phyloP scores from a whole-genome alignment of 1,140 invertebrate species.

The Musca domestica region DNA sequence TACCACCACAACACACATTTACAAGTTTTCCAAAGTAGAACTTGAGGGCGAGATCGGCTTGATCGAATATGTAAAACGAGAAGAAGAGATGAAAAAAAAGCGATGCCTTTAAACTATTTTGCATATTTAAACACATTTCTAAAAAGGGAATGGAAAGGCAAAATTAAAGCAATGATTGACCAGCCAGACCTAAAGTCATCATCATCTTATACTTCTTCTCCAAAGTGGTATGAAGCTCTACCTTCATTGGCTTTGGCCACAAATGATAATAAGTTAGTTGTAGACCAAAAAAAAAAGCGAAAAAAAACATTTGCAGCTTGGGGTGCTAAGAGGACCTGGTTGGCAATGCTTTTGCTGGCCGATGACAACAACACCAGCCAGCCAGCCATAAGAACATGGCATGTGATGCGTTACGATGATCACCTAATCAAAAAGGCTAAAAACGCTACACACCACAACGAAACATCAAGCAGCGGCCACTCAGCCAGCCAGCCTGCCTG shows the following conservation, averaged over 20 bases:
- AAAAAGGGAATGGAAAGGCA: too few relatives aligned
- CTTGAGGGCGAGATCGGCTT: background rate
- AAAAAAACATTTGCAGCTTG: too few relatives aligned
- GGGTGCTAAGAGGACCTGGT: background rate
- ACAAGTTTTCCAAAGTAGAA: conserved; percentile 20
- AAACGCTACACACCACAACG: conserved; percentile 24
- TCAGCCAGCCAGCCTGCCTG: too few relatives aligned
- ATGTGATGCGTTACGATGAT: conserved; percentile 31
- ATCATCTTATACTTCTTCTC: too few relatives aligned
- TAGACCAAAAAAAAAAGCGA: too few relatives aligned
- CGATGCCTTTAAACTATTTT: conserved; percentile 14
- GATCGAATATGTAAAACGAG: background rate
- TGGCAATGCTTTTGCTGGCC: too few relatives aligned
- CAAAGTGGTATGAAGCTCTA: too few relatives aligned
- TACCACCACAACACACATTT: conserved; percentile 26
- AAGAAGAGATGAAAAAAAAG: background rate
- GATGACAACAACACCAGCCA: conserved; percentile 14
- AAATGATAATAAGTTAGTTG: background rate
- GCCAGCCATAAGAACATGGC: conserved; percentile 28
- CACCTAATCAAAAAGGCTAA: conserved; percentile 33
- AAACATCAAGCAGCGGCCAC: conserved; percentile 13
- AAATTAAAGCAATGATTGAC: conserved; percentile 13
- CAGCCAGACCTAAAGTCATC: background rate
- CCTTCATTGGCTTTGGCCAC: background rate
- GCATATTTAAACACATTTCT: conserved; percentile 7